These are phyloP conservation scores for Melolontha melolontha DNA, from an alignment of 2,888 invertebrate genomes.

Conservation along the genomic window DNA sequence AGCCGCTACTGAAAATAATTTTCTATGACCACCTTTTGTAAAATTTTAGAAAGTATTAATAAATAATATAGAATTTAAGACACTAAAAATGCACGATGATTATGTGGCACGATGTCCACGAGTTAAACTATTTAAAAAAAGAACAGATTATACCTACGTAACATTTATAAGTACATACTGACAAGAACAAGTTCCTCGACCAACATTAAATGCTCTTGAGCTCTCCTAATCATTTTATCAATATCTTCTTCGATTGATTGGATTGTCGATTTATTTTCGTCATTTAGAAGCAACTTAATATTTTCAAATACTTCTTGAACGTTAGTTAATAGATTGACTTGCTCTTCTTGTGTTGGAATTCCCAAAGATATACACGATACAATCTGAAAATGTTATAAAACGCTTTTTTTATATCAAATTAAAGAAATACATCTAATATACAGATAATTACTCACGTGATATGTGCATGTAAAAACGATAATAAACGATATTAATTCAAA, in stretches of 20 bases:
- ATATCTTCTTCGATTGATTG: constrained; percentile 54
- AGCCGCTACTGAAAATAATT: too few species aligned
- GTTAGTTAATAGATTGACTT: constrained; percentile 55
- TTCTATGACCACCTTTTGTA: too few species aligned
- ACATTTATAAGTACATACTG: constrained; percentile 53
- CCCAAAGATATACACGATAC: constrained; percentile 31
- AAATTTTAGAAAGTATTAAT: too few species aligned
- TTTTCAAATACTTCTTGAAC: constrained; percentile 58
- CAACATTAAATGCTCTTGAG: constrained; percentile 52
- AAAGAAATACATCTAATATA: constrained; percentile 4
- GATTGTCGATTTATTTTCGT: constrained; percentile 55
- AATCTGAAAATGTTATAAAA: neutral
- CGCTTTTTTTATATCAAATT: neutral
- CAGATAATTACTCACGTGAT: neutral
- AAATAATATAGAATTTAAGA: too few species aligned
- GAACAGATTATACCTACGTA: too few species aligned
- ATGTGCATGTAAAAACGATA: neutral
- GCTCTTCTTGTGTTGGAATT: constrained; percentile 58
- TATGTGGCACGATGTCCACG: too few species aligned
- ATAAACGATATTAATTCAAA: neutral
- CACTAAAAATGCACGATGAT: too few species aligned
- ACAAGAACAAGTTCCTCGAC: constrained; percentile 55
- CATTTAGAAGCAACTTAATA: constrained; percentile 53
- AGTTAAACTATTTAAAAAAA: too few species aligned
- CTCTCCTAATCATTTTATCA: constrained; percentile 51